phyloP scores from a whole-genome alignment of 2,797 vertebrate genomes.

The Sebastes nivosus region DNA sequence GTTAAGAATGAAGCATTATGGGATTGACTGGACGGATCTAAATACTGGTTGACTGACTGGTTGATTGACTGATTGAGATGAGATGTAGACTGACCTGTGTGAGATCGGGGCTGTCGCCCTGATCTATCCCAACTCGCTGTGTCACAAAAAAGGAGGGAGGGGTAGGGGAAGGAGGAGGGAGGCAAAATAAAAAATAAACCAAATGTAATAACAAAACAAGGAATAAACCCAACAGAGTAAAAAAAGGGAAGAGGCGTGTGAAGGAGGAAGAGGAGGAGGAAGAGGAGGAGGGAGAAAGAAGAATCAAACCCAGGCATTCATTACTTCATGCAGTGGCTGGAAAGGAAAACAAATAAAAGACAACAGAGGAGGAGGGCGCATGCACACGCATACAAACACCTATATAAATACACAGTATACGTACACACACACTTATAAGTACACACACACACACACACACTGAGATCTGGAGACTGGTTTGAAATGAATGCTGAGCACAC shows the following conservation, averaged over 20 bases:
- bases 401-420: conserved; percentile 48
- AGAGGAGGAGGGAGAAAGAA: conserved; percentile 84
- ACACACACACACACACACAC: conserved; percentile 50
- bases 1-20: conserved; percentile 82
- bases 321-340: conserved; percentile 87
- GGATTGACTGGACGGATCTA: conserved; percentile 75
- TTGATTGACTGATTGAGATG: conserved; percentile 84
- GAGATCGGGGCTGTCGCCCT: conserved; percentile 96
- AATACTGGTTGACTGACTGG: conserved; percentile 74
- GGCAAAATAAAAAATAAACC: conserved; percentile 80
- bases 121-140: conserved; percentile 98
- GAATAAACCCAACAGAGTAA: conserved; percentile 66
- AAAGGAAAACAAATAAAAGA: conserved; percentile 81
- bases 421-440: conserved; percentile 50
- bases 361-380: conserved; percentile 71
- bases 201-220: conserved; percentile 77
- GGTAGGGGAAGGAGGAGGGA: conserved; percentile 61
- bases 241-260: conserved; percentile 67
- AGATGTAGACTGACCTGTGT: conserved; percentile 95
- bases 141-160: conserved; percentile 86
- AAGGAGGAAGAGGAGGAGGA: conserved; percentile 71
- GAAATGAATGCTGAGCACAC: conserved; percentile 76
- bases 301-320: conserved; percentile 87
- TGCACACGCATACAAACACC: conserved; percentile 73
- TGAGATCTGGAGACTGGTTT: conserved; percentile 67